These are phyloP conservation scores for Portunus trituberculatus DNA, from an alignment of 1,140 invertebrate species.

Conservation along the genomic window DNA sequence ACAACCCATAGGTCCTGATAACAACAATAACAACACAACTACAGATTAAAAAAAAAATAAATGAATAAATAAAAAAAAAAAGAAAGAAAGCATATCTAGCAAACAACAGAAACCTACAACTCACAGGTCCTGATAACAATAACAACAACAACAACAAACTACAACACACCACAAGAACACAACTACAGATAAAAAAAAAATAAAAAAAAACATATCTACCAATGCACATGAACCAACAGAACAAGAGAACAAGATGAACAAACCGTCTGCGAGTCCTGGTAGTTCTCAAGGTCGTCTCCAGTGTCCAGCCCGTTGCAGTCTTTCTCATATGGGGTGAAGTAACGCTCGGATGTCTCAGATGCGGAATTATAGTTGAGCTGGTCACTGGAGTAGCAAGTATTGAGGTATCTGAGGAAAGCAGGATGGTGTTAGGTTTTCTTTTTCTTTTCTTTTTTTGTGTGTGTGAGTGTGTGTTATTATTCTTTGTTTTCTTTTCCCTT, in stretches of 20 bases:
- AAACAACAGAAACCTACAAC: not conserved
- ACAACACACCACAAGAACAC: no score
- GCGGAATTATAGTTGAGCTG: slow-evolving; percentile 77
- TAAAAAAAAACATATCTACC: not conserved
- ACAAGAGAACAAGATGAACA: not conserved
- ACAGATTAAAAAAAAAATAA: no score
- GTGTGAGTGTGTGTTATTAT: no score
- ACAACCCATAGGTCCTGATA: no score
- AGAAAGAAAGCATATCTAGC: not conserved
- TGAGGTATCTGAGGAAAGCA: slow-evolving; percentile 69
- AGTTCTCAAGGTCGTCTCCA: slow-evolving; percentile 71
- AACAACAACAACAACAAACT: no score
- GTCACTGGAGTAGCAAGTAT: slow-evolving; percentile 74
- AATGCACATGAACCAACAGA: not conserved
- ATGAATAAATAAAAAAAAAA: no score
- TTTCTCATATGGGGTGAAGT: slow-evolving; percentile 71
- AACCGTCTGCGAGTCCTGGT: slow-evolving; percentile 56
- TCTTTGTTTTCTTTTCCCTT: no score
- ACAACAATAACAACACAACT: no score
- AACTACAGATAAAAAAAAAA: no score
- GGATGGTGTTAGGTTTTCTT: not conserved
- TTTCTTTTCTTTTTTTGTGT: no score
- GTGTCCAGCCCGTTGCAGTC: slow-evolving; percentile 76
- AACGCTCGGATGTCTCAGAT: slow-evolving; percentile 74
- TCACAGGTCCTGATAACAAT: no score